Evolutionary conservation across 64 coral and sea anemone genomes (phyloP), one percentile per base, ranked within the genome.

Genomic region (Stylophora pistillata): DNA sequence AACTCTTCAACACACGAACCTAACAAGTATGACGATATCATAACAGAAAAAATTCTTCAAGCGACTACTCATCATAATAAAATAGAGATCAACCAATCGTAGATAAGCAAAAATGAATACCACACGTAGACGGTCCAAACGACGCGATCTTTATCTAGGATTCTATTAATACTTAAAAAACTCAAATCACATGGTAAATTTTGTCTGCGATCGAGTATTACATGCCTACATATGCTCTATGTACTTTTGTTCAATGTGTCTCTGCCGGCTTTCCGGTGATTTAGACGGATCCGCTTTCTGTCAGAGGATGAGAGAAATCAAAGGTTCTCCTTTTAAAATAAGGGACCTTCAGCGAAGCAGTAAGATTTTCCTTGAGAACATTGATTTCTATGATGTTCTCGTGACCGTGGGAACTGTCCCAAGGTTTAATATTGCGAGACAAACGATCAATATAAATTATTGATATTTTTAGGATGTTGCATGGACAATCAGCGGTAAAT

Each of bases 371-470:
- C 37, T 47, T 47, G 12, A n/a, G 1, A 68, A 23, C 12, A 68
- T 10, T 27, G 3, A 9, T n/a, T n/a, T 21, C 26, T n/a, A 25
- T 21, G 64, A n/a, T 25, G 20, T 68, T 68, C 26, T 11, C 23
- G 21, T 68, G 64, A 68, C 64, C 64, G 64, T 68, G 64, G 64
- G 64, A 68, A 68, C 64, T 10, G 12, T 68, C 60, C 37, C 80
- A 62, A 69, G 62, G 69, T 15, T 84, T 21, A 69, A 21, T 21
- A 69, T 68, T 20, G 32, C 16, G 61, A 56, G 75, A 56, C 32
- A 63, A 84, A 84, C 23, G 62, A 70, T 53, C 58, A 84, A 84
- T 84, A 84, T 84, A 41, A 32, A 28, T 84, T 69, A 79, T 59
- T 79, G 77, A 30, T 7, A 4, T 68, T 26, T 68, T 68, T 21